A percentile compares a stretch with the other conserved stretches of the same genome.
These are phyloP conservation scores for Machimus atricapillus DNA, from an alignment of 2,888 invertebrate species.

Conservation along the genomic window DNA sequence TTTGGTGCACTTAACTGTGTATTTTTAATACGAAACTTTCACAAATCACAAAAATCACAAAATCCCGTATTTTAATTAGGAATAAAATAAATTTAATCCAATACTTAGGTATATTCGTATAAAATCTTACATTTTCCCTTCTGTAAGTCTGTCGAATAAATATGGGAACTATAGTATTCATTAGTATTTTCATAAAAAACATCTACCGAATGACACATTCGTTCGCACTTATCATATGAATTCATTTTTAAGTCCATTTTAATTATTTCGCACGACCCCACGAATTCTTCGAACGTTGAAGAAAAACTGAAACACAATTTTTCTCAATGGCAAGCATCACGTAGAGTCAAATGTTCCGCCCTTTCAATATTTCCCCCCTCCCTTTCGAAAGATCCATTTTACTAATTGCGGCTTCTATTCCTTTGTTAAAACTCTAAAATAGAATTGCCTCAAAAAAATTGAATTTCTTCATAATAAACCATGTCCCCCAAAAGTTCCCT, in stretches of 20 bases:
- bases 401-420: neutral
- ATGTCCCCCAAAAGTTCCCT: too few relatives aligned
- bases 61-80: neutral
- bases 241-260: neutral
- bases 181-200: slow-evolving; percentile 41
- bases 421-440: neutral
- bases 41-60: neutral
- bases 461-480: neutral
- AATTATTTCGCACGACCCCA: neutral
- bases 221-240: slow-evolving; percentile 28
- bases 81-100: too few relatives aligned
- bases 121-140: slow-evolving; percentile 40
- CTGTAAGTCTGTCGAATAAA: slow-evolving; percentile 44
- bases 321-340: neutral
- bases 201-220: slow-evolving; percentile 43
- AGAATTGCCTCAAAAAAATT: neutral
- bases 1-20: too few relatives aligned
- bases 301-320: neutral
- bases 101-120: neutral
- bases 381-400: neutral
- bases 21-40: too few relatives aligned
- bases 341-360: neutral
- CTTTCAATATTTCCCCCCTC: neutral
- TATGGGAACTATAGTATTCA: slow-evolving; percentile 40
- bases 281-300: neutral